Percentiles rank a stretch among this genome's conserved stretches.
Evolutionary conservation across 2,888 invertebrate genomes (phyloP).

Genomic region (Chirona hameri): DNA sequence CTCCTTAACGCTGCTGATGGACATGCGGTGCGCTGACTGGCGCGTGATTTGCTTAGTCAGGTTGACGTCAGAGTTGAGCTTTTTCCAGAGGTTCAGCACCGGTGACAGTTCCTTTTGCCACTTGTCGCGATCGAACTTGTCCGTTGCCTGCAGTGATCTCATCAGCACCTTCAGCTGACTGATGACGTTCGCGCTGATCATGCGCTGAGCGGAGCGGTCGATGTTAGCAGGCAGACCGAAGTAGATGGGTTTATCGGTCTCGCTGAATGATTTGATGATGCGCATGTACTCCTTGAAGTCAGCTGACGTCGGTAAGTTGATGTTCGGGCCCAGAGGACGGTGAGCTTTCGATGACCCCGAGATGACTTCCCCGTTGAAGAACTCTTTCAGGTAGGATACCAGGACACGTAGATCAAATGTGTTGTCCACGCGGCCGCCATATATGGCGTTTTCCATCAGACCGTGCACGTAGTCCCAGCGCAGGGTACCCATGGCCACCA

Average conservation of each 20-base stretch:
- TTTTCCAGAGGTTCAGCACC: slow-evolving; percentile 77
- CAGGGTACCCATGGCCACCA: slow-evolving; percentile 40
- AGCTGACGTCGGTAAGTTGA: slow-evolving; percentile 55
- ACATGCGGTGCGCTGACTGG: not conserved
- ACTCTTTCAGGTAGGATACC: slow-evolving; percentile 62
- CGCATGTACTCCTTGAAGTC: slow-evolving; percentile 61
- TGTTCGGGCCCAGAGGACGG: slow-evolving; percentile 54
- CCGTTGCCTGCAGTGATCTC: slow-evolving; percentile 48
- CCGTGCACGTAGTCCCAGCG: slow-evolving; percentile 75
- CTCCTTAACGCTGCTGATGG: slow-evolving; percentile 42
- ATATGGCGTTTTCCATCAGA: slow-evolving; percentile 71
- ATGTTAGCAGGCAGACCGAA: slow-evolving; percentile 86
- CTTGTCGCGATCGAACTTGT: slow-evolving; percentile 52
- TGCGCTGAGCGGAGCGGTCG: slow-evolving; percentile 75
- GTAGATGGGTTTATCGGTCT: slow-evolving; percentile 67
- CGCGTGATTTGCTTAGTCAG: not conserved
- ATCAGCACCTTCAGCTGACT: slow-evolving; percentile 56
- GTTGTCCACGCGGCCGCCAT: slow-evolving; percentile 82
- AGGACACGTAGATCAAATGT: slow-evolving; percentile 65
- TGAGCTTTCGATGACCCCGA: slow-evolving; percentile 56
- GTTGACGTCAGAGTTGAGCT: slow-evolving; percentile 51
- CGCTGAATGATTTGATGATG: slow-evolving; percentile 63
- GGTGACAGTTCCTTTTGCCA: slow-evolving; percentile 64
- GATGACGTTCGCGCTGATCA: slow-evolving; percentile 59
- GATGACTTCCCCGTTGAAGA: slow-evolving; percentile 55